These are phyloP conservation scores for Oxystoma pomonae DNA, from an alignment of 2,888 invertebrate genomes.

Conservation along the genomic window DNA sequence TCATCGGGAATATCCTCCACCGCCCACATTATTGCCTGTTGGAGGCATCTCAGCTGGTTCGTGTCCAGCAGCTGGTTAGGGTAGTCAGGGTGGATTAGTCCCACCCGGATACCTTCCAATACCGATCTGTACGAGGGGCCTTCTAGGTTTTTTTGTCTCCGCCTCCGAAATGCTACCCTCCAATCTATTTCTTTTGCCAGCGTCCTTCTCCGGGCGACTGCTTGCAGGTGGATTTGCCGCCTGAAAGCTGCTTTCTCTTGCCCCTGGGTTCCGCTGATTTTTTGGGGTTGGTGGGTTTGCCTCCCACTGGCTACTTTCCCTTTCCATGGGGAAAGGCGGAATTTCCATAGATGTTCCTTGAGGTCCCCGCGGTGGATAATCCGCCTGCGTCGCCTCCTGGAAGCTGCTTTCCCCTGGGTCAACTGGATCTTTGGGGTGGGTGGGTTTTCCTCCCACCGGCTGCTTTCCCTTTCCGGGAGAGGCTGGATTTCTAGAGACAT, in stretches of 20 bases:
- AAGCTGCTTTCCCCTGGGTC: not conserved
- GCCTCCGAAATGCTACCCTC: not conserved
- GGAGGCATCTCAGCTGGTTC: not conserved
- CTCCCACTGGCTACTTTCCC: not conserved
- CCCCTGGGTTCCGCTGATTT: too few relatives aligned
- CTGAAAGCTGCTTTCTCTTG: too few relatives aligned
- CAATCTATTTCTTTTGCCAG: not conserved
- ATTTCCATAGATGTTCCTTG: not conserved
- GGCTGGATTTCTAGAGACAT: not conserved
- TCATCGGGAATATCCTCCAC: constrained; percentile 1
- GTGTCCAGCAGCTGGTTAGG: not conserved
- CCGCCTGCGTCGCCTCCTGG: not conserved
- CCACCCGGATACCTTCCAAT: not conserved
- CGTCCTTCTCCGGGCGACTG: not conserved
- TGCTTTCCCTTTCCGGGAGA: not conserved
- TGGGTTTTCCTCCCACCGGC: not conserved
- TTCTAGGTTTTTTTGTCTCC: not conserved
- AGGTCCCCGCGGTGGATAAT: not conserved
- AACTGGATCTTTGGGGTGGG: too few relatives aligned
- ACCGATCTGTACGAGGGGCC: not conserved
- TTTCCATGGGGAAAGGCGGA: not conserved
- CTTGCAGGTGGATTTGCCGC: too few relatives aligned
- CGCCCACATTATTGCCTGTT: not conserved
- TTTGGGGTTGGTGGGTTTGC: too few relatives aligned
- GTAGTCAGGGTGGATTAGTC: not conserved